Evolutionary conservation across 2,797 vertebrate genomes (phyloP), one percentile per base, ranked within the genome.

Genomic region (Crenuchus spilurus): DNA sequence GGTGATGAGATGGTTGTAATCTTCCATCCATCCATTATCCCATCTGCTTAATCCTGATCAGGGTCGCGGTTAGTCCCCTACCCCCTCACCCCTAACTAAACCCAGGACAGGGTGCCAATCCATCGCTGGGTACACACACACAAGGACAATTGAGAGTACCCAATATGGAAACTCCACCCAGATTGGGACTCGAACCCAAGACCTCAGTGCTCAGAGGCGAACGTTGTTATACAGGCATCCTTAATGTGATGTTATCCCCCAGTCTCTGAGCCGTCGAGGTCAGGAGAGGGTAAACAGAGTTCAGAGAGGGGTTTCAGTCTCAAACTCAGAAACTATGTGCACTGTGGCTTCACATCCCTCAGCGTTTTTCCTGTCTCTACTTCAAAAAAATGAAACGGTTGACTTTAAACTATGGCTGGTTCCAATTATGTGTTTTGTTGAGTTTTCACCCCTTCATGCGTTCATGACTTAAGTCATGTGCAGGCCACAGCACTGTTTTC

Each of bases 271-370:
- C 28, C 28, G 46, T 46, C 22, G n/a, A 48, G 42, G 41, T 14
- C 16, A 9, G 26, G 2, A 16, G 4, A 10, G 41, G 62, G 62
- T 65, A 48, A 65, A 48, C 62, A n/a, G 26, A 65, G 62, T 65
- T 65, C 62, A 65, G 9, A 33, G 26, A 31, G 30, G 9, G 41
- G 62, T n/a, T 41, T 46, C 22, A 31, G 39, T 44, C 24, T 65
- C 62, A 88, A 86, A 87, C 60, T 75, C 86, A 86, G 84, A 86
- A 88, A 82, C 87, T 86, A 87, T 91, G 87, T 87, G 80, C 87
- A 84, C 85, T 84, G 85, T 67, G 87, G 87, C 88, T 89, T 90
- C 86, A 87, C 83, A 79, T 82, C 63, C 80, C 84, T 80, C 84
- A 77, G 68, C 75, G 79, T 87, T 87, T 86, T 86, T 85, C 78